A percentile compares a stretch with the other conserved stretches of the same genome.
phyloP scores from a whole-genome alignment of 1,140 invertebrate genomes.

The Drosophila varians region DNA sequence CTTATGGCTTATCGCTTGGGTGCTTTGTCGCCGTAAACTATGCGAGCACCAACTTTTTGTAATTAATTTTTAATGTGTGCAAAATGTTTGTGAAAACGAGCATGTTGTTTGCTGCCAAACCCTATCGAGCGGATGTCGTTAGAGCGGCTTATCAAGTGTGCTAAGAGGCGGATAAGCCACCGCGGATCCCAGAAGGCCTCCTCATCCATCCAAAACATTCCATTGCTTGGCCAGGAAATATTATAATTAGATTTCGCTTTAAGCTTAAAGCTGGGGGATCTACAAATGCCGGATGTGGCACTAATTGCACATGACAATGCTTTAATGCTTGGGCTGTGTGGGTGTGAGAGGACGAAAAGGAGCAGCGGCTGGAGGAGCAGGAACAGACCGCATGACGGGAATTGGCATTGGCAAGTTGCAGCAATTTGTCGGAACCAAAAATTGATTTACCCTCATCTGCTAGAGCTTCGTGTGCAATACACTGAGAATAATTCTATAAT shows the following conservation, averaged over 20 bases:
- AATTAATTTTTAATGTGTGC: conserved; percentile 81
- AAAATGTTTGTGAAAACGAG: conserved; percentile 71
- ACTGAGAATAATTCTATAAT: too few species aligned
- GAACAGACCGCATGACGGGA: conserved; percentile 39
- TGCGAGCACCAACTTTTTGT: conserved; percentile 67
- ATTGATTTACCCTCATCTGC: conserved; percentile 48
- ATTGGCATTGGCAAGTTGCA: conserved; percentile 51
- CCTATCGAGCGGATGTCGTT: conserved; percentile 38
- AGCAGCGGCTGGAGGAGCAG: conserved; percentile 1
- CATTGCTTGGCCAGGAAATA: too few species aligned
- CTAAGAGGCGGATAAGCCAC: conserved; percentile 32
- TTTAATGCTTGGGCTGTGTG: background rate
- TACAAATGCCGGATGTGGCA: conserved; percentile 8
- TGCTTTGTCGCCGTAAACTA: conserved; percentile 74
- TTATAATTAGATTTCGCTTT: conserved; percentile 32
- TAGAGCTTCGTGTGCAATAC: background rate
- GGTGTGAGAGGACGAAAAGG: background rate
- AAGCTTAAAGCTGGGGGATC: background rate
- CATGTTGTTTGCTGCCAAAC: conserved; percentile 37
- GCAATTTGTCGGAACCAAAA: conserved; percentile 67
- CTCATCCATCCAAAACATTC: too few species aligned
- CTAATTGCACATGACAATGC: conserved; percentile 76
- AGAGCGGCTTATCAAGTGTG: conserved; percentile 41
- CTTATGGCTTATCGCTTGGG: conserved; percentile 53
- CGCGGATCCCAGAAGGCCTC: background rate